Base-by-base conservation (phyloP, 2,113 vertebrate species). In the Siniperca knerii region DNA sequence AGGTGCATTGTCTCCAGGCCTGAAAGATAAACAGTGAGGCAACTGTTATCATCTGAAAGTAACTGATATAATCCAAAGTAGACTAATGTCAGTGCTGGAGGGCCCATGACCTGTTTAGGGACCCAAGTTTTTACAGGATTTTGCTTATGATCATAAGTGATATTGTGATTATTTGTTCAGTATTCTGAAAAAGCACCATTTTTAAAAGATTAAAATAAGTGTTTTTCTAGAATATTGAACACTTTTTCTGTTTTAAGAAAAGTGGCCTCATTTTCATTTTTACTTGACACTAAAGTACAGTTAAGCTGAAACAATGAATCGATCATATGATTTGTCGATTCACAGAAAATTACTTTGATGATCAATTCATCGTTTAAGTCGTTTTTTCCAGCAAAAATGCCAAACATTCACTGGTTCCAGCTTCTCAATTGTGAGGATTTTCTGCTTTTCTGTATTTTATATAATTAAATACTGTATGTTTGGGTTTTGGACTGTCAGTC, bases 1-100 rank as follows among this genome's bases (percentile, higher is more conserved):
- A 88, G 85, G 57, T 91, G 87, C 91, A 91, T 90, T 0, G 78
- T 86, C 61, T 90, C 84, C 68, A 87, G 70, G 50, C 88, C 90
- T 85, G 23, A 11, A 57, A 60, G 44, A 58, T 23, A 46, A 57
- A 77, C 48, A 6, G 1, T 8, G 25, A 71, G 50, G 21, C 16
- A 4, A 2, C 42, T 3, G 21, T 15, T 20, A 20, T 12, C 42
- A 21, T 52, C 57, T 21, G 5, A 50, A 37, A 10, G 8, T 29
- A 12, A 35, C 8, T 54, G 58, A 6, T 13, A 4, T 23, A 12
- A 37, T 37, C 2, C 13, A 15, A 40, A 23, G 69, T 35, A 50
- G 21, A 68, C 65, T 9, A 13, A 1, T 25, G 35, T 13, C 4
- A 37, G 6, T 57, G 50, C 33, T 15, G 52, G 29, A 33, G 29